A percentile compares a stretch with the other conserved stretches of the same genome.
These are phyloP conservation scores for Aphelinus certus DNA, from an alignment of 1,140 invertebrate species.

Conservation along the genomic window DNA sequence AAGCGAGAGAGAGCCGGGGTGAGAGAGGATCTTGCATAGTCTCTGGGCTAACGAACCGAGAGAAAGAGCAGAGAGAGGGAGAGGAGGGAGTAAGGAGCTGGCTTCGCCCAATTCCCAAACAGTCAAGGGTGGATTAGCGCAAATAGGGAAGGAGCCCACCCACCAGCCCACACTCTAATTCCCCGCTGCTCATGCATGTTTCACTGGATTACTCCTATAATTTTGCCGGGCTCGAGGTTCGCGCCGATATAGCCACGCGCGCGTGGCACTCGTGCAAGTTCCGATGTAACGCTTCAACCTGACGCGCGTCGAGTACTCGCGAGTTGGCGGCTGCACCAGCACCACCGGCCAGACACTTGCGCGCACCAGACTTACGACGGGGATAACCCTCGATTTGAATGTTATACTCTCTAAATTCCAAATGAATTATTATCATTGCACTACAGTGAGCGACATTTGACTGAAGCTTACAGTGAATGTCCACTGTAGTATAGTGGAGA, in stretches of 20 bases:
- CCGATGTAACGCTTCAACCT: conserved; percentile 4
- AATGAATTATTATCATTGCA: no score
- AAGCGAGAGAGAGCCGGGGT: no score
- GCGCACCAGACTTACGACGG: no score
- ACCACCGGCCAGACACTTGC: no score
- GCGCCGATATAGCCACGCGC: not conserved
- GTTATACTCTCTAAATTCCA: no score
- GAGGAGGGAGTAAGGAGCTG: not conserved
- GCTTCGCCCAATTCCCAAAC: conserved; percentile 41
- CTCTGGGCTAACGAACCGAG: conserved; percentile 9
- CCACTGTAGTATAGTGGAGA: no score
- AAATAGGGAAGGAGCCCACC: conserved; percentile 33
- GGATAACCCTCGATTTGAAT: no score
- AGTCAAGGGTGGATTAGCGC: conserved; percentile 44
- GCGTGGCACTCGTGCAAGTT: not conserved
- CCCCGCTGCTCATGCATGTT: conserved; percentile 45
- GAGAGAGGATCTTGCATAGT: no score
- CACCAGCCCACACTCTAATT: conserved; percentile 39
- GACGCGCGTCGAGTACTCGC: conserved; percentile 10
- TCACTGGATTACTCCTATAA: conserved; percentile 49
- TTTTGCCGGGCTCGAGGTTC: conserved; percentile 32
- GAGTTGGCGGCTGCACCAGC: no score
- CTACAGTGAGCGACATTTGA: no score
- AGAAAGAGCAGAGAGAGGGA: not conserved
- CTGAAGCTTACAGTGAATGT: no score